Evolutionary conservation across 1,140 invertebrate species (phyloP).

Genomic region (Lordiphosa mommai): DNA sequence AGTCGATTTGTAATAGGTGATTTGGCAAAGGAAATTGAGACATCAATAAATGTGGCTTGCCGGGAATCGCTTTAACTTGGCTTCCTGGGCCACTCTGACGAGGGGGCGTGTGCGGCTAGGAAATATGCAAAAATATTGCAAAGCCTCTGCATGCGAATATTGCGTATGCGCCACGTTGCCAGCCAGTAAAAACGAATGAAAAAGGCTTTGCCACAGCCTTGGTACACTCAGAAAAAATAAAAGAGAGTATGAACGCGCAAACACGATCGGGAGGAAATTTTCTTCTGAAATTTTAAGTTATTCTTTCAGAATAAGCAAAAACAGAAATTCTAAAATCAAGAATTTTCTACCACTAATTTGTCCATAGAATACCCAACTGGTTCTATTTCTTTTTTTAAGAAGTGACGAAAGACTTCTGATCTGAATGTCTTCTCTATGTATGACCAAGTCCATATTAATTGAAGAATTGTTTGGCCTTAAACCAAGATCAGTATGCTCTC

Average conservation of each 20-base stretch:
- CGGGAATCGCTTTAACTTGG: slow-evolving; percentile 32
- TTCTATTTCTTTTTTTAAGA: no score
- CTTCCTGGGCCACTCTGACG: not conserved
- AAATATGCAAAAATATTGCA: slow-evolving; percentile 36
- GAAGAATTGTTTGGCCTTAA: no score
- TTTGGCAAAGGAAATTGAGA: slow-evolving; percentile 76
- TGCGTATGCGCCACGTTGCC: slow-evolving; percentile 51
- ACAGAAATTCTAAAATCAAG: not conserved
- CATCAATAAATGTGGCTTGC: slow-evolving; percentile 75
- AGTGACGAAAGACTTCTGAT: no score
- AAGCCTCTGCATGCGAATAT: slow-evolving; percentile 17
- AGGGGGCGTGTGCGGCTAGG: not conserved
- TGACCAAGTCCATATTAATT: no score
- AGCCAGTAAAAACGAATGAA: not conserved
- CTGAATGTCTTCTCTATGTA: no score
- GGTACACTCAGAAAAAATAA: not conserved
- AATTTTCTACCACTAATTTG: no score
- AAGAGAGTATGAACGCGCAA: no score
- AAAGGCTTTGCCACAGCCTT: not conserved
- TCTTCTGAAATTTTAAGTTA: no score
- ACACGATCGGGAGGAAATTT: no score
- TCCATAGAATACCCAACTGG: no score
- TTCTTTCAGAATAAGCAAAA: no score
- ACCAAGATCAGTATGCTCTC: no score
- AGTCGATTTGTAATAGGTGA: slow-evolving; percentile 78